phyloP scores from a whole-genome alignment of 2,888 invertebrate genomes.

The Entomobrya proxima region DNA sequence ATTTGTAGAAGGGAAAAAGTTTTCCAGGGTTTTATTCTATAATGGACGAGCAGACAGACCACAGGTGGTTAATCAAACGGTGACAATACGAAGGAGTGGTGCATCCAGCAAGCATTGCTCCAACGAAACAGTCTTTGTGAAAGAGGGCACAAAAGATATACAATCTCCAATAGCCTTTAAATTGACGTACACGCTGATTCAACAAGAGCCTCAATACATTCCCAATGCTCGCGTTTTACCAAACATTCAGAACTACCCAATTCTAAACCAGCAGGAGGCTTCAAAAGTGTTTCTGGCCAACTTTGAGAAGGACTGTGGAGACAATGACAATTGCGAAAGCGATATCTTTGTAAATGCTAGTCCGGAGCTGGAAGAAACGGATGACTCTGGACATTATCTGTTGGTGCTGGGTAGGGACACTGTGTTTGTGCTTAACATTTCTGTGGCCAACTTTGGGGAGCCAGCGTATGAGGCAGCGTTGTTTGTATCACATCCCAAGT shows the following conservation, averaged over 20 bases:
- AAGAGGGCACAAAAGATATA: slow-evolving; percentile 90
- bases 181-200: slow-evolving; percentile 88
- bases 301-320: slow-evolving; percentile 94
- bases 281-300: slow-evolving; percentile 88
- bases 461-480: slow-evolving; percentile 93
- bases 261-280: slow-evolving; percentile 91
- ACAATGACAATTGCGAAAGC: slow-evolving; percentile 91
- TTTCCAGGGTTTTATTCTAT: slow-evolving; percentile 88
- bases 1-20: slow-evolving; percentile 85
- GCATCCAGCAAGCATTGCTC: slow-evolving; percentile 82
- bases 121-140: slow-evolving; percentile 83
- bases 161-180: slow-evolving; percentile 91
- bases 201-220: slow-evolving; percentile 80
- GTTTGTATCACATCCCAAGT: slow-evolving; percentile 87
- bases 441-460: slow-evolving; percentile 88
- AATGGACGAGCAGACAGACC: slow-evolving; percentile 77
- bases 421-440: slow-evolving; percentile 86
- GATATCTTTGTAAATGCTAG: slow-evolving; percentile 84
- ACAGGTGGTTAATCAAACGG: slow-evolving; percentile 76
- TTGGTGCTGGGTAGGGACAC: slow-evolving; percentile 84
- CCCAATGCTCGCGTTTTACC: slow-evolving; percentile 81
- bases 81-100: slow-evolving; percentile 75
- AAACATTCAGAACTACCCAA: slow-evolving; percentile 87
- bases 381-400: slow-evolving; percentile 67
- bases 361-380: slow-evolving; percentile 79